Percentiles rank a stretch among this genome's conserved stretches.
phyloP scores from a whole-genome alignment of 2,888 invertebrate genomes.

The Blastobasis lacticolella region DNA sequence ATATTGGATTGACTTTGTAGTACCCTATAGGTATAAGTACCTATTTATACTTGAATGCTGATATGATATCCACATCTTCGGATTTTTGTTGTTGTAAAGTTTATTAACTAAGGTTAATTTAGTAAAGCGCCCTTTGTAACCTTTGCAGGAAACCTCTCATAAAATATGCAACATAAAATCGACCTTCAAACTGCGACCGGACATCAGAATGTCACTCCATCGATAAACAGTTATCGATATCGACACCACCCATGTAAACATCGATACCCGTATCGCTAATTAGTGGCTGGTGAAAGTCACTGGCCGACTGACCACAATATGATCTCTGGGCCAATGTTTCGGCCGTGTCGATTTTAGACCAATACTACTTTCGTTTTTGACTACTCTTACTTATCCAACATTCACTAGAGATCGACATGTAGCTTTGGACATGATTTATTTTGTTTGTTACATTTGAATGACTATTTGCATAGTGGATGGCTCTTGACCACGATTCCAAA shows the following conservation, averaged over 20 bases:
- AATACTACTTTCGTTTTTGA: constrained; percentile 73
- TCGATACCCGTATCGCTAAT: constrained; percentile 61
- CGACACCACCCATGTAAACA: constrained; percentile 50
- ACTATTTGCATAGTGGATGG: constrained; percentile 13
- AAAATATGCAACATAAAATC: no score
- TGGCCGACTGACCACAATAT: constrained; percentile 71
- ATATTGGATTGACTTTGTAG: no score
- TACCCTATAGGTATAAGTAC: no score
- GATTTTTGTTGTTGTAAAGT: no score
- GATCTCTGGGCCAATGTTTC: constrained; percentile 52
- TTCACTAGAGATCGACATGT: constrained; percentile 35
- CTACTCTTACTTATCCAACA: constrained; percentile 57
- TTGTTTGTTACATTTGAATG: constrained; percentile 12
- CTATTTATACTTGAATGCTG: no score
- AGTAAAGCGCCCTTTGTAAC: no score
- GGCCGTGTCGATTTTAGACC: constrained; percentile 66
- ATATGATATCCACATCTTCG: no score
- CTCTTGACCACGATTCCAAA: constrained; percentile 15
- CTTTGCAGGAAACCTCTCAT: no score
- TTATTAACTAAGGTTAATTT: no score
- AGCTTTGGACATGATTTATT: constrained; percentile 49
- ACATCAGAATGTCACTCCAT: not conserved
- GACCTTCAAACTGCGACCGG: no score
- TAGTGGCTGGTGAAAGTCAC: constrained; percentile 65
- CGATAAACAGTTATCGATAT: constrained; percentile 37